Evolutionary conservation across 1,140 invertebrate species (phyloP), one percentile per base, ranked within the genome.

Genomic region (Diorhabda elongata): DNA sequence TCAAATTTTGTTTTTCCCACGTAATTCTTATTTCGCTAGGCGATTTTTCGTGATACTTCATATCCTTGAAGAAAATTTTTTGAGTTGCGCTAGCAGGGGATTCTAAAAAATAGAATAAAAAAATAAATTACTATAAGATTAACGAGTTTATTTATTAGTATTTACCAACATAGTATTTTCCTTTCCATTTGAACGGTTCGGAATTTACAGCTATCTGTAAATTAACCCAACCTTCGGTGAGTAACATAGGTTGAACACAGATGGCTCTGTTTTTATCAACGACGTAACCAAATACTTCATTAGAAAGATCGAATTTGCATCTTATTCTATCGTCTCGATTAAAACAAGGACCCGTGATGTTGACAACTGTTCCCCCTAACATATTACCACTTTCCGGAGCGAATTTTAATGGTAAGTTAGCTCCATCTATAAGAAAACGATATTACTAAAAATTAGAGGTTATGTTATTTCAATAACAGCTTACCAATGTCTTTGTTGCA

Each of bases 301-400:
- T 88, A 0, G 87, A 90, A 2, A 81, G 81, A 74, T 95, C 92
- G 75, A 95, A 95, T 69, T 90, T 87, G 76, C 94, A 96, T 52
- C 85, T 88, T 9, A 97, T 87, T 72, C 91, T 88, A 11, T 86
- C 86, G 0, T 85, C 85, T 61, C 87, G 83, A 72, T 87, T 84
- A 75, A 96, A 94, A 80, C 96, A 98, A 6, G 96, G 96, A 0
- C 96, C 96, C 0, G 95, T 97, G 43, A 98, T 93, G 77, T 98
- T 97, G 3, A 98, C 94, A 59, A 97, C 88, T 0, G 94, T 96
- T 6, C 95, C 95, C 3, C 95, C 95, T 60, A 98, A 82, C 96
- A 98, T 98, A 80, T 95, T 95, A 11, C 95, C 95, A 79, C 92
- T 95, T 81, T 97, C 93, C 1, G 96, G 94, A 1, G 95, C 93